Base-by-base conservation (phyloP, 1,140 invertebrate genomes). In the Dufourea novaeangliae region DNA sequence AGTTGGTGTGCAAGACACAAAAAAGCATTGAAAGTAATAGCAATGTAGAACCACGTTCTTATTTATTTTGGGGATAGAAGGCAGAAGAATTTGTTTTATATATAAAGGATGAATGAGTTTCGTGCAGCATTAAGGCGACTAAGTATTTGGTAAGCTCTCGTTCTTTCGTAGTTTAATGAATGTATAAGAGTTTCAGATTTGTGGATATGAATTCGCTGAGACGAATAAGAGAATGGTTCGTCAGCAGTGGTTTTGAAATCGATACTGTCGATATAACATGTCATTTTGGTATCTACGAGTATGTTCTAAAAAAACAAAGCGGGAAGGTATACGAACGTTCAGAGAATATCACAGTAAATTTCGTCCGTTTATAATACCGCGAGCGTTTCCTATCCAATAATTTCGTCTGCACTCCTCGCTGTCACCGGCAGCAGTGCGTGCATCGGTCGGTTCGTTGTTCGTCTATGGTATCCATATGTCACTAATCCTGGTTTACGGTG, bases 381-480 rank as follows among this genome's bases (percentile, higher is more conserved):
- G 72, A 64, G 64, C 37, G 72, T 68, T 68, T 44, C 63, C 72
- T 46, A 57, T 37, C 64, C 72, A 75, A 75, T 75, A 75, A 75
- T 75, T 75, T 59, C 64, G n/a, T 75, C 72, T 12, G 64, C 29
- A 68, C 72, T 75, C 57, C 72, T 46, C 37, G 37, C 72, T 75
- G 72, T 75, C 72, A 75, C 10, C 5, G 10, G 25, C 72, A 75
- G 72, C 25, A 12, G 3, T 75, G 72, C 64, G 63, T 75, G 72
- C 63, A 68, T 57, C 22, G 52, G 72, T 75, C 72, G 72, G 50
- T 10, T 14, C 72, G 72, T 64, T 75, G 52, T 68, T 75, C 72
- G 72, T 75, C 72, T n/a, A 75, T 68, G 63, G 72, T 75, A 75
- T 75, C 72, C 72, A 59, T 68, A 68, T 75, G 72, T 68, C 72